phyloP scores from a whole-genome alignment of 2,113 vertebrate species.

The Pipa parva region DNA sequence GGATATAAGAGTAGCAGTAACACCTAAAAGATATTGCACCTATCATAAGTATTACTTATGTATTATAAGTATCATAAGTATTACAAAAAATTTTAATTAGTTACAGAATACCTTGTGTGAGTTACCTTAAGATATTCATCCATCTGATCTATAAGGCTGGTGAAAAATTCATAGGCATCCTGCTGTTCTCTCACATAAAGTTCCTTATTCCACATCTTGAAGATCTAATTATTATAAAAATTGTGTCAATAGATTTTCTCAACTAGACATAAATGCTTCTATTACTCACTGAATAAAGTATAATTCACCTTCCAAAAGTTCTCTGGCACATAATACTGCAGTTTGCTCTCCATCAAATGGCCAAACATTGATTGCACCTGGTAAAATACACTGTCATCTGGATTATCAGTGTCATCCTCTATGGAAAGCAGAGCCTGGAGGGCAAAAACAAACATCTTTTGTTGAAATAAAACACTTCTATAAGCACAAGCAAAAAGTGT shows the following conservation, averaged over 20 bases:
- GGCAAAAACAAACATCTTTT: conserved; percentile 5
- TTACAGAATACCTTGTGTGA: neutral
- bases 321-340: conserved; percentile 97
- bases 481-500: no score
- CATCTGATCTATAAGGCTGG: conserved; percentile 95
- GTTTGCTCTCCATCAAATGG: conserved; percentile 97
- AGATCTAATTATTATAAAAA: conserved; percentile 72
- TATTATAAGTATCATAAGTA: no score
- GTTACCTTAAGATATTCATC: conserved; percentile 96
- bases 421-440: conserved; percentile 86
- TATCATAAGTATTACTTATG: no score
- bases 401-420: conserved; percentile 93
- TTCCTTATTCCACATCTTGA: conserved; percentile 99
- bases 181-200: conserved; percentile 95
- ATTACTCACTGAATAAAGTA: neutral
- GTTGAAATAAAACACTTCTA: no score
- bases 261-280: neutral
- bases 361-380: conserved; percentile 97
- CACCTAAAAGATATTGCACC: no score
- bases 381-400: conserved; percentile 95
- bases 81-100: no score
- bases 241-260: neutral
- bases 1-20: no score
- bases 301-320: conserved; percentile 94
- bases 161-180: conserved; percentile 98